Conservation (phyloP, 2,888 invertebrate species). For the Atrina japonica region DNA sequence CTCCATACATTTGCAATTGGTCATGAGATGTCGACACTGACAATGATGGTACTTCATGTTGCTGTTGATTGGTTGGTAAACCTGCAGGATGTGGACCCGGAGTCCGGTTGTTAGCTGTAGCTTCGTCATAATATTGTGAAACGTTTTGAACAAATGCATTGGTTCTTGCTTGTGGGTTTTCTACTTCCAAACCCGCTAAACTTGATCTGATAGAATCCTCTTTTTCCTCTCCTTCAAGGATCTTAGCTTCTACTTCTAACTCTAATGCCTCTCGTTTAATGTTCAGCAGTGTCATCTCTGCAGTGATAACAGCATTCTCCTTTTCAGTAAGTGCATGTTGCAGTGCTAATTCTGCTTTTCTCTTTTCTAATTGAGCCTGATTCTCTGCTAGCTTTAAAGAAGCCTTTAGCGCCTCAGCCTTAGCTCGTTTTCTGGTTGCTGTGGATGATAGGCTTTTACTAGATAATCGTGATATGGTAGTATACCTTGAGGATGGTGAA, state of each 20-base stretch:
- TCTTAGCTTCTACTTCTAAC: neutral
- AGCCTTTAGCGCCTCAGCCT: too few species aligned
- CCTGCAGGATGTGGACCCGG: too few species aligned
- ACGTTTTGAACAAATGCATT: neutral
- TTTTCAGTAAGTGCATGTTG: slow-evolving; percentile 12
- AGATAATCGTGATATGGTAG: too few species aligned
- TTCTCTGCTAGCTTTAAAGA: too few species aligned
- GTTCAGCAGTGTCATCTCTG: slow-evolving; percentile 16
- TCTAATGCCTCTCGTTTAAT: slow-evolving; percentile 10
- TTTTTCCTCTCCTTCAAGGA: neutral
- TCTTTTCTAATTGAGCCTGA: too few species aligned
- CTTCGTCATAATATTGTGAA: slow-evolving; percentile 3
- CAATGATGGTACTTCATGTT: too few species aligned
- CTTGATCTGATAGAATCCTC: neutral
- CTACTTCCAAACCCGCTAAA: neutral
- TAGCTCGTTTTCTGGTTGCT: too few species aligned
- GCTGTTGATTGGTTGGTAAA: too few species aligned
- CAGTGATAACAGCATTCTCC: neutral
- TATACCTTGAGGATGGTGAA: too few species aligned
- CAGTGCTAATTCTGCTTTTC: neutral
- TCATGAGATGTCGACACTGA: too few species aligned
- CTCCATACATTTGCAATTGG: neutral
- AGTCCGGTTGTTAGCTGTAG: too few species aligned
- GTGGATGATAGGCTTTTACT: too few species aligned
- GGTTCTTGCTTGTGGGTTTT: neutral